Evolutionary conservation across 1,140 invertebrate species (phyloP), one percentile per base, ranked within the genome.

Genomic region (Oreohelix idahoensis): DNA sequence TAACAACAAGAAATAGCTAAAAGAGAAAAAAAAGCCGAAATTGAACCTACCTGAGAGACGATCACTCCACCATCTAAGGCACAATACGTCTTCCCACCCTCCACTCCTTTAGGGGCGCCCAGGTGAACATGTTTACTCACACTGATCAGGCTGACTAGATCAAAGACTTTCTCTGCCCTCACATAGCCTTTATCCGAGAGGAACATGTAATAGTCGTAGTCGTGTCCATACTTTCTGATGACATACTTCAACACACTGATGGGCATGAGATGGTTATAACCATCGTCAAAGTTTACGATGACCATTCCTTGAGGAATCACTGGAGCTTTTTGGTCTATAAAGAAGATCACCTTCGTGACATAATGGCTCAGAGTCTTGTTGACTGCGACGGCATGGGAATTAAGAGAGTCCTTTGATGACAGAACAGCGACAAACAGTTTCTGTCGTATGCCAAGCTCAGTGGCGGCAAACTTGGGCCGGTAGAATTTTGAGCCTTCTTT

Each of bases 151-250:
- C 94, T 94, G 8, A 96, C 94, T 69, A 97, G 91, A 32, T 95
- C 92, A 79, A 94, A 93, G 26, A 98, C 90, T 86, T 94, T 94
- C 79, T 95, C 94, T 0, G 95, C 95, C 91, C 97, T 95, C 29
- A 98, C 93, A 90, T 96, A 98, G 13, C 95, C 95, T 20, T 94
- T 94, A 92, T 98, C 97, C 39, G 96, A 95, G 2, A 96, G 94
- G 39, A 99, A 93, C 89, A 97, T 96, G 92, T 97, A 98, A 92
- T 96, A 98, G 92, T 98, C 96, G 93, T 95, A 98, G 84, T 96
- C 96, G 79, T 97, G 95, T 17, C 96, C 91, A 92, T 96, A 97
- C 90, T 97, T 97, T 84, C 98, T 97, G 29, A 95, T 95, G 11
- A 98, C 95, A 89, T 98, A 98, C 90, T 97, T 97, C 38, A 99